Percentiles rank a stretch among this genome's conserved stretches.
Conservation (phyloP, 2,113 vertebrate genomes). For the Apteryx owenii region DNA sequence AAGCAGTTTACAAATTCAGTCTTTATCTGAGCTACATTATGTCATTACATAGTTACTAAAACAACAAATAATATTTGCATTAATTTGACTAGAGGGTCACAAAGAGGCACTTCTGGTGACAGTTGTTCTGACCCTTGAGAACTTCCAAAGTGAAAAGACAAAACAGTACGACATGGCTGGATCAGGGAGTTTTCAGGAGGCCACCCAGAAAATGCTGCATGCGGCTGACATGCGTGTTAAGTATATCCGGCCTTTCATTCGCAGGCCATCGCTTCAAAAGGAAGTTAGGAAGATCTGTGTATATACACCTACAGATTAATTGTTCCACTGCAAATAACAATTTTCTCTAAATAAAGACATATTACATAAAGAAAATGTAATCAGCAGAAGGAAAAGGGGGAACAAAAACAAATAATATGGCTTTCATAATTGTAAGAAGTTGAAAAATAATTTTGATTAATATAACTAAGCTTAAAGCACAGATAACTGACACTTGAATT, state of each 20-base stretch:
- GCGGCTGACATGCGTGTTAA: accelerated
- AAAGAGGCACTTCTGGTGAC: background rate
- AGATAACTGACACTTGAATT: background rate
- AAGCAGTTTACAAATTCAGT: background rate
- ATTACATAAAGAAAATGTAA: background rate
- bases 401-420: background rate
- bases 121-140: background rate
- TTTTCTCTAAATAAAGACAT: background rate
- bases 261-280: background rate
- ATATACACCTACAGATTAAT: accelerated
- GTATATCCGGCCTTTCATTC: background rate
- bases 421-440: background rate
- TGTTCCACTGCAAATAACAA: background rate
- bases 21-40: background rate
- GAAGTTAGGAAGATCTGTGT: background rate
- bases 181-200: background rate
- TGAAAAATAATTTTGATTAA: background rate
- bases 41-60: background rate
- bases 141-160: background rate
- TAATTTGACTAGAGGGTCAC: background rate
- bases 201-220: background rate
- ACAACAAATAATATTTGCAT: background rate
- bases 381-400: background rate
- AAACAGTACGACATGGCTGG: background rate
- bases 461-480: background rate